These are phyloP conservation scores for Toxostoma redivivum DNA, from an alignment of 2,113 vertebrate genomes.

Conservation along the genomic window DNA sequence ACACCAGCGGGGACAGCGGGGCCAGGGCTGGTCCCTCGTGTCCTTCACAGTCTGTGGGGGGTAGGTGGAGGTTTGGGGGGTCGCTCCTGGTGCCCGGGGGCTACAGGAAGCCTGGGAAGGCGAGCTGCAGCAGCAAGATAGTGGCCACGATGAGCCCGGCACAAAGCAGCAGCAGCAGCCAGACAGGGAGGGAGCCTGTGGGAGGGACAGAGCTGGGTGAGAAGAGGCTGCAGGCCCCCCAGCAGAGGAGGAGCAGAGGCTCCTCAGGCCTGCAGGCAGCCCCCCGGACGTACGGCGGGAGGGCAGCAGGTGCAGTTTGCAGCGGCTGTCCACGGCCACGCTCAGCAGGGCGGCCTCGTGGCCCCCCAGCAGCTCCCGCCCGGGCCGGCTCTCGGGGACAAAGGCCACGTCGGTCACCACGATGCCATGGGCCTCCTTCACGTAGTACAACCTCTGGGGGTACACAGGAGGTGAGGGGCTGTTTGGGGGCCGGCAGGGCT, in stretches of 20 bases:
- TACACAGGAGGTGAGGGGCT: background rate
- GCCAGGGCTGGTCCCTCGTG: background rate
- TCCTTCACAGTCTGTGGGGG: background rate
- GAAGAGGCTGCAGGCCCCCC: accelerated
- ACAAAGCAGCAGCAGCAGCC: conserved; percentile 87
- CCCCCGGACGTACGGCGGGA: conserved; percentile 78
- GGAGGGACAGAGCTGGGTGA: background rate
- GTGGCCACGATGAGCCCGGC: conserved; percentile 77
- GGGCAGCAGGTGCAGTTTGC: conserved; percentile 85
- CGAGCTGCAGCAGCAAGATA: conserved; percentile 83
- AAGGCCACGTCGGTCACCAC: conserved; percentile 94
- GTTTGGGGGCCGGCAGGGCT: accelerated
- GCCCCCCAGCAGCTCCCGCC: conserved; percentile 75
- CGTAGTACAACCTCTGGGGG: conserved; percentile 85
- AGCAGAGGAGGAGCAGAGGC: accelerated
- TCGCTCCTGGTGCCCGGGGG: background rate
- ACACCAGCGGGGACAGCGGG: background rate
- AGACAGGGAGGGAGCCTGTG: conserved; percentile 84
- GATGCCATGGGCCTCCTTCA: conserved; percentile 91
- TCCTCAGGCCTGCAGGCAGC: accelerated
- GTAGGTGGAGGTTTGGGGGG: background rate
- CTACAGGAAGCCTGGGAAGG: conserved; percentile 87
- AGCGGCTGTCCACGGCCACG: conserved; percentile 93
- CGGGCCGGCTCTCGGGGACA: conserved; percentile 75
- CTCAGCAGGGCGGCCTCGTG: conserved; percentile 89